Evolutionary conservation across 2,113 vertebrate genomes (phyloP), one percentile per base, ranked within the genome.

Genomic region (Apaloderma vittatum): DNA sequence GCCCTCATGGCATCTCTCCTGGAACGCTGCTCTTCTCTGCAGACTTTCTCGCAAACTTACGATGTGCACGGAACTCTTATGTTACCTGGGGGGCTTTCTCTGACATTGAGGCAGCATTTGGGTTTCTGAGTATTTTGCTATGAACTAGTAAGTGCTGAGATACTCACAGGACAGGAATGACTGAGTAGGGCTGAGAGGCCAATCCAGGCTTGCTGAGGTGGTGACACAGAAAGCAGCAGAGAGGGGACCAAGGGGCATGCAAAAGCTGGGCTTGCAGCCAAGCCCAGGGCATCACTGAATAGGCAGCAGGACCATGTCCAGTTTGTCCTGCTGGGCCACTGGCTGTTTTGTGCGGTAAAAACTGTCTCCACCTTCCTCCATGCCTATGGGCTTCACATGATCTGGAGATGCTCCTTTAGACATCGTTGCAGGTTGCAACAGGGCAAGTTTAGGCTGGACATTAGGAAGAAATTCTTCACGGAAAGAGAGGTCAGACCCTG

Each of bases 21-120:
- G 32, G 40, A 88, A 32, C 15, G 4, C 57, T 55, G 87, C 67
- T 94, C 17, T 59, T 52, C 68, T 86, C 74, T 30, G 3, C 67
- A 80, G 80, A 70, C 55, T 57, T 92, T 29, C 88, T 49, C 57
- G 26, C 27, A 48, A 58, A 18, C 46, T 36, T 45, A 36, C 62
- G 29, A 21, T 29, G 54, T 8, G 11, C 34, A 3, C 36, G 40
- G 23, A 72, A 17, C 43, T 57, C 54, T 27, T 14, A 8, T 3
- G 15, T 45, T 57, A 21, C 5, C 0, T 14, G 30, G 12, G 5
- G 26, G 15, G 9, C 1, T 15, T 43, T 71, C 21, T 9, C 8
- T 67, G 71, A 26, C 22, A 3, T 1, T 24, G 65, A 51, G 62
- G 34, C 57, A 43, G 29, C 27, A 8, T 66, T 82, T 81, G 66